Evolutionary conservation across 2,797 vertebrate genomes (phyloP).

Genomic region (Nyctibius grandis): DNA sequence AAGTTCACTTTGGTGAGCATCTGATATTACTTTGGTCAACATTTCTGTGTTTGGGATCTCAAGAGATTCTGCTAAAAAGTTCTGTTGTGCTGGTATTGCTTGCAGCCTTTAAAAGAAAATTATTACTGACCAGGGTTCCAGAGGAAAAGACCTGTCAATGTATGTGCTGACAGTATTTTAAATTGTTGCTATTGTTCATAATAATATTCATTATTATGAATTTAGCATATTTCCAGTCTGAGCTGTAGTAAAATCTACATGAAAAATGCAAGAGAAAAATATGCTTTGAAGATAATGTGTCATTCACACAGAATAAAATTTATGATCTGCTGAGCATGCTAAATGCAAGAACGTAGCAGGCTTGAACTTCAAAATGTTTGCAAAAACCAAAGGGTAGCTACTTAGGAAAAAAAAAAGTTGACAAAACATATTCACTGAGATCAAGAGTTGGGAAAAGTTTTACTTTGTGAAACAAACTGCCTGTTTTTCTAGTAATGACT

Average conservation of each 20-base stretch:
- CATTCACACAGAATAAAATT: constrained; percentile 63
- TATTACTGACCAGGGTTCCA: constrained; percentile 1
- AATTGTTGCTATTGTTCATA: constrained; percentile 34
- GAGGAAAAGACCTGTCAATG: not conserved
- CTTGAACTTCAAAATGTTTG: constrained; percentile 35
- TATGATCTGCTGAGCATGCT: constrained; percentile 54
- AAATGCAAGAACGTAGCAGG: constrained; percentile 11
- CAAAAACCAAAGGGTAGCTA: constrained; percentile 32
- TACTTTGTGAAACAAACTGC: not conserved
- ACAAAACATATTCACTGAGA: not conserved
- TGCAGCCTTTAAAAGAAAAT: not conserved
- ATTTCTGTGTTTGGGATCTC: not conserved
- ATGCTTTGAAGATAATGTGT: constrained; percentile 63
- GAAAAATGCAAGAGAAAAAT: constrained; percentile 62
- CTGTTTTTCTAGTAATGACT: not conserved
- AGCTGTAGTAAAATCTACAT: constrained; percentile 62
- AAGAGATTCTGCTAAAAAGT: not conserved
- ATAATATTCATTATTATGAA: constrained; percentile 51
- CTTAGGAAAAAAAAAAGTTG: not conserved
- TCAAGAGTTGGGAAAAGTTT: constrained; percentile 6
- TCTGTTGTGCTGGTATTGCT: not conserved
- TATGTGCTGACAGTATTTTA: constrained; percentile 36
- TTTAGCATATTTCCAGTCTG: constrained; percentile 58
- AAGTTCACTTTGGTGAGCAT: not conserved
- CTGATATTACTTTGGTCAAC: not conserved